Evolutionary conservation across 2,888 invertebrate genomes (phyloP).

Genomic region (Apotomis turbidana): DNA sequence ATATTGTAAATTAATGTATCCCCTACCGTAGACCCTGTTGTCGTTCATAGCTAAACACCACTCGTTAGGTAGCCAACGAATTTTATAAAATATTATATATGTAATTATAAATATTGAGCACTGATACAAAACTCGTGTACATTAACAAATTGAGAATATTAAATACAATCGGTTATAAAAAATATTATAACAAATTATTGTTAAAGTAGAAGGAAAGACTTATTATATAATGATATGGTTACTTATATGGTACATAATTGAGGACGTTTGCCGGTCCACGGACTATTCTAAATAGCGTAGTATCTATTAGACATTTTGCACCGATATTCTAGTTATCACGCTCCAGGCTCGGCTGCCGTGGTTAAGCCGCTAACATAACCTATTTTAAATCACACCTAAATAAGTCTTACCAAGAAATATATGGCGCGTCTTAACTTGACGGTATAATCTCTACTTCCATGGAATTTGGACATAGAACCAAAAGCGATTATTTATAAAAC

Average conservation of each 20-base stretch:
- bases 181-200: constrained; percentile 72
- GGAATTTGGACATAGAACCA: neutral
- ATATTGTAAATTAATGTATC: constrained; percentile 62
- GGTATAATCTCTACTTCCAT: neutral
- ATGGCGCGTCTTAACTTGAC: neutral
- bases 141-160: constrained; percentile 63
- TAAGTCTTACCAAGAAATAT: constrained; percentile 13
- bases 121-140: constrained; percentile 76
- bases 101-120: constrained; percentile 68
- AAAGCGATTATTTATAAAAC: neutral
- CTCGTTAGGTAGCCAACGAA: constrained; percentile 82
- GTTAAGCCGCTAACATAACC: constrained; percentile 13
- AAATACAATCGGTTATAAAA: constrained; percentile 61
- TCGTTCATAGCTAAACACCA: constrained; percentile 71
- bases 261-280: constrained; percentile 63
- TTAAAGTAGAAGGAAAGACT: constrained; percentile 80
- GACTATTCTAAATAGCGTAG: constrained; percentile 77
- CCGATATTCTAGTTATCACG: constrained; percentile 71
- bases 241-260: constrained; percentile 48
- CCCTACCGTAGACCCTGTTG: constrained; percentile 71
- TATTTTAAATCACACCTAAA: constrained; percentile 19
- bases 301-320: constrained; percentile 80
- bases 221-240: constrained; percentile 65
- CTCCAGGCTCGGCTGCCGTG: constrained; percentile 47
- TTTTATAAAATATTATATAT: constrained; percentile 67